phyloP scores from a whole-genome alignment of 1,140 invertebrate genomes.

The Drosophila yakuba region DNA sequence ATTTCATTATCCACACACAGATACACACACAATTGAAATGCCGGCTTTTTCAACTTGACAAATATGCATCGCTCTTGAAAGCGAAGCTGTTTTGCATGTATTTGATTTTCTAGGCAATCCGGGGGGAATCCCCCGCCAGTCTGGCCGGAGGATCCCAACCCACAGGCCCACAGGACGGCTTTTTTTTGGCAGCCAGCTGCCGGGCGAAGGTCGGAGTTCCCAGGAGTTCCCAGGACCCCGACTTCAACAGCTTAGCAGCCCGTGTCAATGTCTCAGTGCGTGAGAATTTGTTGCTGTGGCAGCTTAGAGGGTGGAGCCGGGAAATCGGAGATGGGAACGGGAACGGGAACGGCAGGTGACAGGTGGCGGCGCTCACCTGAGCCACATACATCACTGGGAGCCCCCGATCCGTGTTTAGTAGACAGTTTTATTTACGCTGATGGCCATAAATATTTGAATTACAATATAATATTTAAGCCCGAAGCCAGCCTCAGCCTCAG shows the following conservation, averaged over 20 bases:
- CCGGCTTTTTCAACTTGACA: constrained; percentile 44
- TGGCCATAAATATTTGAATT: constrained; percentile 83
- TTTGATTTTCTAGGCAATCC: constrained; percentile 56
- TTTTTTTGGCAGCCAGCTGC: constrained; percentile 35
- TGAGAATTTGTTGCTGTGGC: constrained; percentile 70
- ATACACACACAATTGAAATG: not conserved
- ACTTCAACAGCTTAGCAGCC: constrained; percentile 68
- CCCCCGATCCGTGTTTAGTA: constrained; percentile 55
- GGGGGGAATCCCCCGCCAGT: constrained; percentile 1
- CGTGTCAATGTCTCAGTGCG: constrained; percentile 76
- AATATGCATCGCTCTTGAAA: constrained; percentile 51
- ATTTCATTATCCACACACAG: constrained; percentile 57
- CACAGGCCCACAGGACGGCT: not conserved
- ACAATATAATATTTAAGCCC: constrained; percentile 82
- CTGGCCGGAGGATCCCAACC: constrained; percentile 1
- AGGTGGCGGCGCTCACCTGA: constrained; percentile 45
- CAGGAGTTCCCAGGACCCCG: constrained; percentile 49
- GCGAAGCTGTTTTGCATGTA: constrained; percentile 72
- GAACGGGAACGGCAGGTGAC: constrained; percentile 16
- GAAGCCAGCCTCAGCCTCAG: constrained; percentile 24
- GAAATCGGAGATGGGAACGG: not conserved
- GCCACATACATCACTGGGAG: constrained; percentile 60
- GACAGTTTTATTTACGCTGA: constrained; percentile 82
- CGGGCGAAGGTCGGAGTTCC: constrained; percentile 33
- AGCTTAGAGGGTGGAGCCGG: constrained; percentile 45